phyloP scores from a whole-genome alignment of 2,113 vertebrate genomes.

The Gobius niger region DNA sequence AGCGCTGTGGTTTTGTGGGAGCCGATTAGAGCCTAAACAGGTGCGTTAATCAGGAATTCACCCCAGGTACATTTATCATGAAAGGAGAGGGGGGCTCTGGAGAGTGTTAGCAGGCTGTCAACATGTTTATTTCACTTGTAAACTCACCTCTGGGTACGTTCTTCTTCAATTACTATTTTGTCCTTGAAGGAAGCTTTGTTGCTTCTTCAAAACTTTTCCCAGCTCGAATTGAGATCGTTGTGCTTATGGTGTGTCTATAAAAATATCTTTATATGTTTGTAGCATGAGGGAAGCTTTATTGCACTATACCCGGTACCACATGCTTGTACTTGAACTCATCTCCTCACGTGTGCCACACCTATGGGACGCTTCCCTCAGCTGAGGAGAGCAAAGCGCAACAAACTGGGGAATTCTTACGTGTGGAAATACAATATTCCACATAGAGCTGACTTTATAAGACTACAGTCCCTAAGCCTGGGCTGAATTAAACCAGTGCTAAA shows the following conservation, averaged over 20 bases:
- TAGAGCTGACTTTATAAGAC: no score
- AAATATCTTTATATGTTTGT: neutral
- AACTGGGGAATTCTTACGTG: no score
- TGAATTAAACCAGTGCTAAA: no score
- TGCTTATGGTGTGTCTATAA: no score
- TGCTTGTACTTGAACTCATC: no score
- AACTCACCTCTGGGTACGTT: neutral
- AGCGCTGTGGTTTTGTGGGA: neutral
- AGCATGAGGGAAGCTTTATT: no score
- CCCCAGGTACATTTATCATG: slow-evolving; percentile 1
- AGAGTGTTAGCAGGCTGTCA: slow-evolving; percentile 1
- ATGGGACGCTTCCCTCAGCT: no score
- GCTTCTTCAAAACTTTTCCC: neutral
- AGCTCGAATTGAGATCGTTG: neutral
- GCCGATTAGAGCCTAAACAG: neutral
- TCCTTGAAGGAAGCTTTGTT: neutral
- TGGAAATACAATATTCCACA: no score
- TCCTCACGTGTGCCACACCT: no score
- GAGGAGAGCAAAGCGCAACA: no score
- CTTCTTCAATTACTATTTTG: neutral
- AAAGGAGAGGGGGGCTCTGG: neutral
- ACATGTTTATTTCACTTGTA: slow-evolving; percentile 9
- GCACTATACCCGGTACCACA: no score
- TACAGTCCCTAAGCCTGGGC: no score
- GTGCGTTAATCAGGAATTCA: slow-evolving; percentile 6